These are phyloP conservation scores for Caenorhabditis sp. DNA, from an alignment of 2,888 invertebrate genomes.

Conservation along the genomic window DNA sequence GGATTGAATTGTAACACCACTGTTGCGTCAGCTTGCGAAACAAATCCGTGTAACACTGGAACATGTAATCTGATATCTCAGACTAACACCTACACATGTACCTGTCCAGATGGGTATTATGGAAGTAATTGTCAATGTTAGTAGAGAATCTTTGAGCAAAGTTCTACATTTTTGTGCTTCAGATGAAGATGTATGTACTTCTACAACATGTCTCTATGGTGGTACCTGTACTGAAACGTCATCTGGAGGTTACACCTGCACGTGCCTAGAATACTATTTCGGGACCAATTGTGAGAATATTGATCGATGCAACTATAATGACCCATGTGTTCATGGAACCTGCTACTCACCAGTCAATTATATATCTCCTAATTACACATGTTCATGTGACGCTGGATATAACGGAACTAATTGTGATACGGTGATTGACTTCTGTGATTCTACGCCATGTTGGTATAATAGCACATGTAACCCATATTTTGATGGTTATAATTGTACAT, in stretches of 20 bases:
- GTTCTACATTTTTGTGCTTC: neutral
- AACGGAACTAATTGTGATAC: slow-evolving; percentile 38
- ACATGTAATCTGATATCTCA: slow-evolving; percentile 20
- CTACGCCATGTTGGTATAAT: slow-evolving; percentile 33
- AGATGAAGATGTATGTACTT: slow-evolving; percentile 17
- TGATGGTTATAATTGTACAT: slow-evolving; percentile 35
- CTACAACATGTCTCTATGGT: slow-evolving; percentile 23
- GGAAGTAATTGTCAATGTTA: slow-evolving; percentile 14
- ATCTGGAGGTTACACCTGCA: slow-evolving; percentile 27
- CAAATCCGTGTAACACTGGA: slow-evolving; percentile 29
- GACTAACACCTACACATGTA: slow-evolving; percentile 14
- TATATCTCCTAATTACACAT: slow-evolving; percentile 22
- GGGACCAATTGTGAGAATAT: slow-evolving; percentile 30
- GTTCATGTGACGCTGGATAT: slow-evolving; percentile 41
- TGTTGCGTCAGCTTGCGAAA: slow-evolving; percentile 10
- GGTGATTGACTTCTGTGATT: neutral
- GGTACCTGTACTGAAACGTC: slow-evolving; percentile 36
- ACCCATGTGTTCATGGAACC: slow-evolving; percentile 43
- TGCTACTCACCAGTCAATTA: slow-evolving; percentile 25
- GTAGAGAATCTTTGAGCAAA: neutral
- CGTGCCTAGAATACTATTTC: slow-evolving; percentile 30
- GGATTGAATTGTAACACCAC: slow-evolving; percentile 21
- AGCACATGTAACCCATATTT: slow-evolving; percentile 36
- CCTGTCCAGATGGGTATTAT: slow-evolving; percentile 9
- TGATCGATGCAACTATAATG: slow-evolving; percentile 36